Evolutionary conservation across 2,888 invertebrate species (phyloP), one percentile per base, ranked within the genome.

Genomic region (Hyalella azteca): DNA sequence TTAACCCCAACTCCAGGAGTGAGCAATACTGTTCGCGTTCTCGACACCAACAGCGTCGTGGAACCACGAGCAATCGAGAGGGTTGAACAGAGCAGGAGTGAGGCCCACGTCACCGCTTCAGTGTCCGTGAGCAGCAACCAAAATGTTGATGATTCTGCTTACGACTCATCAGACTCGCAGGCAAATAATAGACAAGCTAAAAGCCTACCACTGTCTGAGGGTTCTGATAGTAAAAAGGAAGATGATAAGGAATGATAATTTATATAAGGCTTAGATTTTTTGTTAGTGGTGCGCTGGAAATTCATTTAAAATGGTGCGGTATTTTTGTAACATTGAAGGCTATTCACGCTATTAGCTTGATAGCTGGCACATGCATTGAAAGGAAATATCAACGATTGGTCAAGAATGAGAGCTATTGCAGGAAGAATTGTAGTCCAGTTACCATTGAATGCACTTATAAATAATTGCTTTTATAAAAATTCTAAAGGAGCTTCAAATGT

Each of bases 51-150:
- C 66, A 66, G 66, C n/a, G 66, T 66, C 3, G 66, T 36, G 11
- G 66, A 66, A 19, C 66, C 39, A 7, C 2, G 29, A 36, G 36
- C 32, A 5, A 22, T 1, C 5, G 39, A 36, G 13, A 66, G 66
- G 36, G 45, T 75, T 15, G 41, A 75, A 26, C 36, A 75, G 40
- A 45, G n/a, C n/a, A 45, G n/a, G 29, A 82, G 81, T 29, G 82
- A 82, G 75, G 66, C 82, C 40, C 80, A 79, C 32, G 82, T 82
- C n/a, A 79, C 82, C 1, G 81, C 82, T 3, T 78, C 79, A 13
- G 81, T 82, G 3, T 82, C 82, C 13, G 82, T 82, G 22, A 80
- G 80, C 66, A 66, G 39, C 66, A 29, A 36, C 36, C 66, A 36
- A 4, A 36, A 29, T 15, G 36, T 19, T 29, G 3, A n/a, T 66